These are phyloP conservation scores for Anser brachyrhynchus DNA, from an alignment of 2,113 vertebrate genomes.

Conservation along the genomic window DNA sequence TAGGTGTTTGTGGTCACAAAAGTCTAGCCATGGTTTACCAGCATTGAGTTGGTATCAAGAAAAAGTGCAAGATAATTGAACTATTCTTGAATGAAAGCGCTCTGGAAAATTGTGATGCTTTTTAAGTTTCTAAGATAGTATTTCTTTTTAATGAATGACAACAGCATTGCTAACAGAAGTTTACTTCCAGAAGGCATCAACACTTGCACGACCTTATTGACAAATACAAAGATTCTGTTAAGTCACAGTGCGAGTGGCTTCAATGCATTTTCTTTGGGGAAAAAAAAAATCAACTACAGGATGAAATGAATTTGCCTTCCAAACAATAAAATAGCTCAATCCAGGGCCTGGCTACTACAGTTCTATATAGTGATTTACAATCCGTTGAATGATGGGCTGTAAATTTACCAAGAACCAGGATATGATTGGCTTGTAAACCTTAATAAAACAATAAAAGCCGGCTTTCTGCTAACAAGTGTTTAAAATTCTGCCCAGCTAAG, in stretches of 20 bases:
- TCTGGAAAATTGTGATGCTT: background rate
- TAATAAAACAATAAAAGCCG: background rate
- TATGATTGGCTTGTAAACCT: background rate
- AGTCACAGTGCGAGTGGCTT: background rate
- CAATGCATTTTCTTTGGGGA: background rate
- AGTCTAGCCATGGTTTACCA: background rate
- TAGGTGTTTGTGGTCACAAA: background rate
- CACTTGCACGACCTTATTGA: background rate
- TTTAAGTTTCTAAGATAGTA: background rate
- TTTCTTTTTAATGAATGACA: background rate
- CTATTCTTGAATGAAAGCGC: background rate
- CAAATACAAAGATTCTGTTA: background rate
- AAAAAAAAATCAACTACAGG: background rate
- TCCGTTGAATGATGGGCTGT: slow-evolving; percentile 2
- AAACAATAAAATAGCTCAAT: background rate
- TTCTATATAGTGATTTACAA: background rate
- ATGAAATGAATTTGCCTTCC: background rate
- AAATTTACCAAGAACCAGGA: slow-evolving; percentile 28
- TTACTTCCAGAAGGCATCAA: slow-evolving; percentile 10
- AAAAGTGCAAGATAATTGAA: background rate
- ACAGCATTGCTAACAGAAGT: background rate
- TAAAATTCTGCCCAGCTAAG: background rate
- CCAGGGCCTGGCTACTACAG: background rate
- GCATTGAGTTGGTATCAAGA: background rate
- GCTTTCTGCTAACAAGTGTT: background rate